Percentiles rank a stretch among this genome's conserved stretches.
Conservation (phyloP, 2,888 invertebrate species). For the Melanotus villosus region DNA sequence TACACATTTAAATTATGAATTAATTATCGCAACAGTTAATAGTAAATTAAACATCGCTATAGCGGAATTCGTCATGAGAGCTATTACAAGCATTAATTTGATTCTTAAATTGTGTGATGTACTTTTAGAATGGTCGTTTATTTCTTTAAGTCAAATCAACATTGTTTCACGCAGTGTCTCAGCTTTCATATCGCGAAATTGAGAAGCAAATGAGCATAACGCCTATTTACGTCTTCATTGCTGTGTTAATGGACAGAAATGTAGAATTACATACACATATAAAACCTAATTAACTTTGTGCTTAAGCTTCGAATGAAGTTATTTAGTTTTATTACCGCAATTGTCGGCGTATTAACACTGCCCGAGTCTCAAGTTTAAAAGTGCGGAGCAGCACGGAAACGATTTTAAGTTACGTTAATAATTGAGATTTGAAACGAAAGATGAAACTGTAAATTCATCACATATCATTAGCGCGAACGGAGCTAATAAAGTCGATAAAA, state of each 20-base stretch:
- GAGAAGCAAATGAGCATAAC: conserved; percentile 29
- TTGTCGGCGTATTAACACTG: conserved; percentile 8
- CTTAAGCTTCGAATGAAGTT: conserved; percentile 22
- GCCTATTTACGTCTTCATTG: conserved; percentile 36
- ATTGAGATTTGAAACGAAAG: not conserved
- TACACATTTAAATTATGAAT: conserved; percentile 4
- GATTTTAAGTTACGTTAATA: not conserved
- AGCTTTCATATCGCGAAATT: conserved; percentile 22
- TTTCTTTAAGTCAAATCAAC: conserved; percentile 13
- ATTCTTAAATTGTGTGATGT: conserved; percentile 4
- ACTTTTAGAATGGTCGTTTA: not conserved
- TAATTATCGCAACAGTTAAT: conserved; percentile 15
- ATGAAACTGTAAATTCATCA: no score
- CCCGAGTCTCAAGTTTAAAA: conserved; percentile 2
- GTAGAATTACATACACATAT: conserved; percentile 36
- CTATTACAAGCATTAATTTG: conserved; percentile 15
- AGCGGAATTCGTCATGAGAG: conserved; percentile 11
- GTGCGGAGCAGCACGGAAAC: not conserved
- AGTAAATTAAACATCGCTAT: no score
- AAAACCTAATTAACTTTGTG: conserved; percentile 35
- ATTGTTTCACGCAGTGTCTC: conserved; percentile 22
- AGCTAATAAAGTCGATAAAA: not conserved
- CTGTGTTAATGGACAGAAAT: conserved; percentile 25
- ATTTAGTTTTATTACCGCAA: conserved; percentile 28
- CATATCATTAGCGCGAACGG: no score